A percentile compares a stretch with the other conserved stretches of the same genome.
These are phyloP conservation scores for Linurgus olivaceus DNA, from an alignment of 2,797 vertebrate species.

Conservation along the genomic window DNA sequence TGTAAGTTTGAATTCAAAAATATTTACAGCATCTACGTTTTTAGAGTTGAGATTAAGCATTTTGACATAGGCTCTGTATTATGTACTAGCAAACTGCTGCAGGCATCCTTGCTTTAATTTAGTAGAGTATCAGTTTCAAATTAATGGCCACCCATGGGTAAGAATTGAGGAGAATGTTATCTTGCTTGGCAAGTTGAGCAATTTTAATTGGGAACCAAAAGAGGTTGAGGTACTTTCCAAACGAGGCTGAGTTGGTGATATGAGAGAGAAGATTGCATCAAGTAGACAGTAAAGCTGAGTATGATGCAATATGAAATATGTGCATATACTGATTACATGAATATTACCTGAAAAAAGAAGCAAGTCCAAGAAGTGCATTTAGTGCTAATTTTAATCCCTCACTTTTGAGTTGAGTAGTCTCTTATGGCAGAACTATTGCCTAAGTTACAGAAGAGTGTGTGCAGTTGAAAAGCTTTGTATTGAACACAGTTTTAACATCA, in stretches of 20 bases:
- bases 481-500: not conserved
- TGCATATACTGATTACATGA: not conserved
- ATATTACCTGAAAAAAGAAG: not conserved
- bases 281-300: not conserved
- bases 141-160: not conserved
- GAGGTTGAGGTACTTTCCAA: not conserved
- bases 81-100: not conserved
- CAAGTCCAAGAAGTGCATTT: not conserved
- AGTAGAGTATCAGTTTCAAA: not conserved
- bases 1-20: not conserved
- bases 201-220: not conserved
- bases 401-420: not conserved
- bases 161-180: not conserved
- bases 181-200: not conserved
- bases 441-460: not conserved
- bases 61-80: not conserved
- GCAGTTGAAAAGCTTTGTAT: not conserved
- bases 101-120: not conserved
- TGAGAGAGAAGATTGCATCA: not conserved
- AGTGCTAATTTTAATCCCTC: not conserved
- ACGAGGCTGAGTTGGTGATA: not conserved
- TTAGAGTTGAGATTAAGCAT: not conserved
- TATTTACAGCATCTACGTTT: not conserved
- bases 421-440: not conserved
- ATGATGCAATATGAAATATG: not conserved